These are phyloP conservation scores for Pogonomyrmex barbatus DNA, from an alignment of 1,140 invertebrate genomes.

Conservation along the genomic window DNA sequence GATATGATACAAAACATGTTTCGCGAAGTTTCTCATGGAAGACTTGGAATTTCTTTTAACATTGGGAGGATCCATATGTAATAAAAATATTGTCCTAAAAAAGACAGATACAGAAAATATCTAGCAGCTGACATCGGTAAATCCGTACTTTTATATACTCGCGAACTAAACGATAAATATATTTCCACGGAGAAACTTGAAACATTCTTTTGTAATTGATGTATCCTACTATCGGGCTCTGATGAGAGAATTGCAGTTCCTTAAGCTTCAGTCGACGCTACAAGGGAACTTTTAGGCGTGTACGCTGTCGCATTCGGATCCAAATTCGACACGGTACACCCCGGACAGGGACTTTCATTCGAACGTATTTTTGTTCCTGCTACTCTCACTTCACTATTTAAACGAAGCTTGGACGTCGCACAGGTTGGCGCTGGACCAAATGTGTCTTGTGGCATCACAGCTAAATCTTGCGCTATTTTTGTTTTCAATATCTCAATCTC, in stretches of 20 bases:
- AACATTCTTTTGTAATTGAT: slow-evolving; percentile 77
- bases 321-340: slow-evolving; percentile 89
- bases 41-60: slow-evolving; percentile 45
- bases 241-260: slow-evolving; percentile 63
- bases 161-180: slow-evolving; percentile 15
- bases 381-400: slow-evolving; percentile 84
- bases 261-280: slow-evolving; percentile 88
- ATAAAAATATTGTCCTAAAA: slow-evolving; percentile 49
- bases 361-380: slow-evolving; percentile 82
- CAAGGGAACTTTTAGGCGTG: slow-evolving; percentile 91
- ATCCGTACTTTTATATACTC: slow-evolving; percentile 14
- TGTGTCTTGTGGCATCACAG: slow-evolving; percentile 94
- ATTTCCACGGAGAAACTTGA: slow-evolving; percentile 76
- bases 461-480: slow-evolving; percentile 96
- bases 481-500: slow-evolving; percentile 96
- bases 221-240: slow-evolving; percentile 71
- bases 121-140: slow-evolving; percentile 10
- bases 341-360: slow-evolving; percentile 84
- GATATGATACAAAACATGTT: slow-evolving; percentile 74
- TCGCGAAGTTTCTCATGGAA: slow-evolving; percentile 73
- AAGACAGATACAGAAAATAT: slow-evolving; percentile 32
- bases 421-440: slow-evolving; percentile 85
- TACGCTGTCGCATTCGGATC: slow-evolving; percentile 97
- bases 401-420: slow-evolving; percentile 88
- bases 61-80: slow-evolving; percentile 9